Conservation (phyloP, 1,140 invertebrate species). For the Drosophila asahinai region DNA sequence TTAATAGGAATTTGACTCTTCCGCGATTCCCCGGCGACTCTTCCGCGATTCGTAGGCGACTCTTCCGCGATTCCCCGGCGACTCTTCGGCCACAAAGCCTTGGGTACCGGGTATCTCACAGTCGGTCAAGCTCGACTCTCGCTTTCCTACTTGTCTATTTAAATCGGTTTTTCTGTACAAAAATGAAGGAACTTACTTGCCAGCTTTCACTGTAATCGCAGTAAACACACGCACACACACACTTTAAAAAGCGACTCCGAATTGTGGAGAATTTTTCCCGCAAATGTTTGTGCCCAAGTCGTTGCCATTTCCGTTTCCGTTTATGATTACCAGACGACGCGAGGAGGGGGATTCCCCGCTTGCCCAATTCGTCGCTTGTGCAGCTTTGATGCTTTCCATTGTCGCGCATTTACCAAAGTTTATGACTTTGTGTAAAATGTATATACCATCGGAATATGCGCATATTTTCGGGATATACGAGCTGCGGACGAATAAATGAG, state of each 20-base stretch:
- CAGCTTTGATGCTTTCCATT: conserved; percentile 8
- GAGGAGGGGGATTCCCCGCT: neutral
- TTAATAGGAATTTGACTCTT: no score
- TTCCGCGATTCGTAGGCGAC: no score
- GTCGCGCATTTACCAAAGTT: conserved; percentile 19
- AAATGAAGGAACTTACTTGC: no score
- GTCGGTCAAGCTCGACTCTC: no score
- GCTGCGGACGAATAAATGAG: conserved; percentile 17
- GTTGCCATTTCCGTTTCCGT: conserved; percentile 37
- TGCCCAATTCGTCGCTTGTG: neutral
- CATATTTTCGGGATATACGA: conserved; percentile 26
- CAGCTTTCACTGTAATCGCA: neutral
- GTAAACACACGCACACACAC: neutral
- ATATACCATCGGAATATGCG: conserved; percentile 16
- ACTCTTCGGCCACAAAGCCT: no score
- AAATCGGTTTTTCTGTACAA: neutral
- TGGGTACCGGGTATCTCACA: no score
- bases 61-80: no score
- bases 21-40: no score
- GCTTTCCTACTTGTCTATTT: neutral
- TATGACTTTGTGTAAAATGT: conserved; percentile 26
- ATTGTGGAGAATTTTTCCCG: conserved; percentile 4
- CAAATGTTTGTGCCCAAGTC: conserved; percentile 29
- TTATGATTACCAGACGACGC: conserved; percentile 23
- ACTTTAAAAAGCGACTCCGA: conserved; percentile 4